Base-by-base conservation (phyloP, 2,888 invertebrate genomes). In the Dichetophora obliterata region DNA sequence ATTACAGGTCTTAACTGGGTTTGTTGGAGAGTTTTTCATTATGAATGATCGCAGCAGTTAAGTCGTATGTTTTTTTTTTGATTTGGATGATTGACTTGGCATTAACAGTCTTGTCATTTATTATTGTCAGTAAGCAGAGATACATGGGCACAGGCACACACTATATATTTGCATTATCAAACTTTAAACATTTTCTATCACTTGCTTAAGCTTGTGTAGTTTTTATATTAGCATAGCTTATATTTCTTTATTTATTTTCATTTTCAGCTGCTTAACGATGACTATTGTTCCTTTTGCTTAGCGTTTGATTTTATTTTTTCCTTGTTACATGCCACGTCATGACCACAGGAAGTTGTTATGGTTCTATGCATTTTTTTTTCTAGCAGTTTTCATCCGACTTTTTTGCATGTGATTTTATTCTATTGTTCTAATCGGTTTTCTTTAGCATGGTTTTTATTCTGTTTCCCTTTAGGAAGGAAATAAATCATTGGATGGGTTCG, bases 331-430 rank as follows among this genome's bases (percentile, higher is more conserved):
- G 16, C 68, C 50, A n/a, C n/a, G 50, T 52, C 48, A 68, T 68
- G 22, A 16, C 22, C 50, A 24, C 27, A 48, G 68, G 68, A 68
- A 68, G 24, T 43, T 50, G 50, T 68, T 22, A 48, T 68, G 50
- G 22, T 68, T 11, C 52, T 27, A 63, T 31, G 63, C 0, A n/a
- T 61, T 50, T 34, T 68, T 50, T 50, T 59, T 59, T 59, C 27
- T 27, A 19, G 11, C 2, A 66, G 48, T 48, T 66, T 65, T 66
- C 19, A 1, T 2, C 3, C 19, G 9, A 22, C 22, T 8, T 66
- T 66, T 48, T 66, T 68, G 68, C 34, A 24, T 52, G 68, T 19
- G 22, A 52, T 43, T 48, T 34, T 16, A 8, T 24, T 68, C 27
- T 31, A 50, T 68, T 68, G 50, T 68, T 68, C 43, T 48, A 22